Conservation (phyloP, 2,113 vertebrate genomes). For the Entomyzon cyanotis region DNA sequence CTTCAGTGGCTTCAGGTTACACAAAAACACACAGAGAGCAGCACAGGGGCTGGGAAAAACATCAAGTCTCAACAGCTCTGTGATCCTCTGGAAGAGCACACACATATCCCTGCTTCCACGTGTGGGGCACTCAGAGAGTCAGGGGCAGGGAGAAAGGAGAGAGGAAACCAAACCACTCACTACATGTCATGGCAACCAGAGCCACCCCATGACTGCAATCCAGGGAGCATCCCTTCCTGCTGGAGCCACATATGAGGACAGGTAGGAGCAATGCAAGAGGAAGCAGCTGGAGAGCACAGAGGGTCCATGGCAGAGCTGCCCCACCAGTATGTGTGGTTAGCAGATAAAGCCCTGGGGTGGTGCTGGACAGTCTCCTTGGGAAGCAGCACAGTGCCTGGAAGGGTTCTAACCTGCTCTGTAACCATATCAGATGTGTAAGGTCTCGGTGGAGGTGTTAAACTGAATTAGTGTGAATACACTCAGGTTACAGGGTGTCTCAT, state of each 20-base stretch:
- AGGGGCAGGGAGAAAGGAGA: background rate
- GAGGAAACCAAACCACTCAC: background rate
- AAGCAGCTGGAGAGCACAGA: fast-evolving
- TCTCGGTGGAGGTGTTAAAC: background rate
- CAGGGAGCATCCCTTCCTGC: background rate
- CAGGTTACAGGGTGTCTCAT: too few species aligned
- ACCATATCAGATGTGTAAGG: fast-evolving
- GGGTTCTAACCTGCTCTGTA: background rate
- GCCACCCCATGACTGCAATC: fast-evolving
- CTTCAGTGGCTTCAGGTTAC: background rate
- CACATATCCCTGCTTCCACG: fast-evolving
- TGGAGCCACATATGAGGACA: fast-evolving
- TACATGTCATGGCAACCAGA: fast-evolving
- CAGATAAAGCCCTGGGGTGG: background rate
- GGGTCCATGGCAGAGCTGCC: background rate
- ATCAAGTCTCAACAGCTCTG: background rate
- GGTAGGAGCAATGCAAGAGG: background rate
- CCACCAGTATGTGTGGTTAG: background rate
- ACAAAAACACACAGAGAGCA: background rate
- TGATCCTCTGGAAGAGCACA: background rate
- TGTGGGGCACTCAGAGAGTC: background rate
- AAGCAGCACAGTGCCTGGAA: background rate
- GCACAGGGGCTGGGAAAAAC: background rate
- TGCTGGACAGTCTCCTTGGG: background rate
- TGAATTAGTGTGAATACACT: background rate